Base-by-base conservation (phyloP, 2,888 invertebrate genomes). In the Drosophila mimetica region DNA sequence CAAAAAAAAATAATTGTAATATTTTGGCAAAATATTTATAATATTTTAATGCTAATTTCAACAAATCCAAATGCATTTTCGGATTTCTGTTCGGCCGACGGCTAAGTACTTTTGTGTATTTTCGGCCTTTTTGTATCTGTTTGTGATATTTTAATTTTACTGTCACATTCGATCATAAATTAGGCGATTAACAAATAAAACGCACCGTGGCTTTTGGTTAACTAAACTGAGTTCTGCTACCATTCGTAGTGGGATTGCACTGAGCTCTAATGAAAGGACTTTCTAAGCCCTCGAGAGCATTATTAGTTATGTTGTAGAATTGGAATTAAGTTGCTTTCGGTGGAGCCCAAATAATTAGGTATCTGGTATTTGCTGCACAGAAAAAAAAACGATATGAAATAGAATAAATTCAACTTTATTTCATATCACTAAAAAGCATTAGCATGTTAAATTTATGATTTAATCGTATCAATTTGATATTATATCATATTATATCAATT, bases 161-260 rank as follows among this genome's bases (percentile, higher is more conserved):
- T 89, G 88, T 89, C 88, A 89, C 88, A 88, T 88, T 89, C 86
- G 84, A 89, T 90, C 89, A 89, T 88, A 89, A 89, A 89, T 89
- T 86, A 71, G 72, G 85, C 75, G 80, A 86, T 81, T 80, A 84
- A 85, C 82, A 82, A 82, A 85, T 77, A 79, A 79, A 36, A 25
- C 13, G 37, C 32, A 25, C 11, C 41, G 46, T 20, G 51, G 55
- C 42, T 39, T 58, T 53, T 44, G 36, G 57, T 32, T 58, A 30
- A 39, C 47, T 47, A 46, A 47, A 25, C 28, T 39, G 28, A 51
- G 25, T 30, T 16, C 28, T 22, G 28, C 25, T 9, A 42, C 59
- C 32, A 13, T 25, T 25, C 13, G 22, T 4, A 14, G 42, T 37
- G 36, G 25, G n/a, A 28, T n/a, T 54, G 37, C 2, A 20, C 20